These are phyloP conservation scores for Mayetiola destructor DNA, from an alignment of 2,888 invertebrate genomes.

Conservation along the genomic window DNA sequence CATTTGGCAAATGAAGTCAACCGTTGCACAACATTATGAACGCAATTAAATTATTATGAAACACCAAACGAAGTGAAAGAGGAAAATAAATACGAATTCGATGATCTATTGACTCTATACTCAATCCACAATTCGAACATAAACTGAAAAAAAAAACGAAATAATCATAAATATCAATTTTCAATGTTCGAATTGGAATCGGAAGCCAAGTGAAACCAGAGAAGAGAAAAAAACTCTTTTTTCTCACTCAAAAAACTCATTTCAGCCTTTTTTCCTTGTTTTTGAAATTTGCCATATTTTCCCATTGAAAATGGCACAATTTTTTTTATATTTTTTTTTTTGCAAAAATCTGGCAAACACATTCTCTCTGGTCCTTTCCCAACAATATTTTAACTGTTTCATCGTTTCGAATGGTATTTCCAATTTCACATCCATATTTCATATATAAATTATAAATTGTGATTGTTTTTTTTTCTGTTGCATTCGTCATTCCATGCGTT, in stretches of 20 bases:
- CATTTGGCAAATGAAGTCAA: too few species aligned
- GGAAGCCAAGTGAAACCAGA: neutral
- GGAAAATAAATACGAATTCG: neutral
- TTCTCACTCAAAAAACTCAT: too few species aligned
- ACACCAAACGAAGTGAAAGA: too few species aligned
- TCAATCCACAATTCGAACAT: neutral
- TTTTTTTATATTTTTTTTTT: too few species aligned
- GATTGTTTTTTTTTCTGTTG: conserved; percentile 12
- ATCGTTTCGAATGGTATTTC: neutral
- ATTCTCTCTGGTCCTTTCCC: neutral
- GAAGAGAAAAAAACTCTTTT: neutral
- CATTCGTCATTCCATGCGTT: too few species aligned
- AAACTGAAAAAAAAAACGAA: neutral
- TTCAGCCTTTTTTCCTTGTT: neutral
- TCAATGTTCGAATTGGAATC: neutral
- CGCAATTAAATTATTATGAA: too few species aligned
- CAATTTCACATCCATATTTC: too few species aligned
- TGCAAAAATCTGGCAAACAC: neutral
- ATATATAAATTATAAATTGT: conserved; percentile 12
- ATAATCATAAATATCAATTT: conserved; percentile 10
- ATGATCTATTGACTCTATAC: conserved; percentile 6
- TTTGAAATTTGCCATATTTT: neutral
- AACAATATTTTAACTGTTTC: too few species aligned
- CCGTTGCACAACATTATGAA: too few species aligned
- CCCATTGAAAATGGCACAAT: neutral